phyloP scores from a whole-genome alignment of 2,113 vertebrate species.

The Gavia stellata region DNA sequence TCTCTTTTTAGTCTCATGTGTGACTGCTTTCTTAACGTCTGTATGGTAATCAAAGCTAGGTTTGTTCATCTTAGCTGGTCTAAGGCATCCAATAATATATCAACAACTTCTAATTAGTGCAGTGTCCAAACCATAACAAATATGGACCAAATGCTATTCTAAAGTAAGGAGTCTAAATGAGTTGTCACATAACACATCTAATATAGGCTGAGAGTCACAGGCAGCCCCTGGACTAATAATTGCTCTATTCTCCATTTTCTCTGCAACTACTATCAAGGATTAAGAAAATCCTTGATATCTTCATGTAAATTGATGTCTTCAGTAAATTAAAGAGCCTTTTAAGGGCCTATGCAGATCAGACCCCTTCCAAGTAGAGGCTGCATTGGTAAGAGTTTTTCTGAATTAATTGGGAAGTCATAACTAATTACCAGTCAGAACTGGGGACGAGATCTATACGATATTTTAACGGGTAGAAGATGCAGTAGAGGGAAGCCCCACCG shows the following conservation, averaged over 20 bases:
- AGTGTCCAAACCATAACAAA: not conserved
- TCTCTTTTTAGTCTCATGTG: not conserved
- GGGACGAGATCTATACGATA: not conserved
- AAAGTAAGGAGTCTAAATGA: not conserved
- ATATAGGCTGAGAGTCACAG: not conserved
- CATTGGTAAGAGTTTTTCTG: not conserved
- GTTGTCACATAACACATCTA: not conserved
- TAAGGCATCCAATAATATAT: not conserved
- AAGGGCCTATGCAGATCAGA: not conserved
- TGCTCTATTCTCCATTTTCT: not conserved
- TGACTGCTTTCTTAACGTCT: not conserved
- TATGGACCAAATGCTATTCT: not conserved
- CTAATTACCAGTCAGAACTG: not conserved
- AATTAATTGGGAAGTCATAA: not conserved
- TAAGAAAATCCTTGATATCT: not conserved
- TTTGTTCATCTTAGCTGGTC: not conserved
- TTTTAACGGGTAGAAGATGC: not conserved
- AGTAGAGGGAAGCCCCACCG: not conserved
- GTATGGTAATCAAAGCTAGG: not conserved
- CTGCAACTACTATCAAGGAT: not conserved
- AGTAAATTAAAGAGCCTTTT: not conserved
- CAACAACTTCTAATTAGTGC: not conserved
- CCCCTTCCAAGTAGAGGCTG: not conserved
- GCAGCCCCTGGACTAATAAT: not conserved
- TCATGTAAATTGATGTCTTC: too few species aligned